Evolutionary conservation across 2,888 invertebrate genomes (phyloP), one percentile per base, ranked within the genome.

Genomic region (Zhuqinia jingwanae): DNA sequence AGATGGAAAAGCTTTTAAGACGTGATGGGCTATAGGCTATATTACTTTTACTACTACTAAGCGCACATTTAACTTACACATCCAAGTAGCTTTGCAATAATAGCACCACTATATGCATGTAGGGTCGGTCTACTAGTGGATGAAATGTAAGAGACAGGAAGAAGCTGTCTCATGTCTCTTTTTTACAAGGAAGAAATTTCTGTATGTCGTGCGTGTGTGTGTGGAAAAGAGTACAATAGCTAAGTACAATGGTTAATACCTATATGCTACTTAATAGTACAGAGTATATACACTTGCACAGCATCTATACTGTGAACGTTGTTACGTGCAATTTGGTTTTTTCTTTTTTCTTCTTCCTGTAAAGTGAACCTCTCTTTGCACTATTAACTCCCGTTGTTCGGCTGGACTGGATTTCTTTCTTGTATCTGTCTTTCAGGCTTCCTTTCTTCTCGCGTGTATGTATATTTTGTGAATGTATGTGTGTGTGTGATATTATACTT

Each of bases 1-100:
- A 65, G 84, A 84, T 76, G 82, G 83, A 77, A 81, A 85, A 79
- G 85, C 85, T 85, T 85, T 85, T 85, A 85, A 68, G 60, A 84
- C 70, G 25, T 84, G 84, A 70, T 79, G 85, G 77, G 63, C 73
- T 78, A 58, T 22, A 20, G 42, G 60, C 30, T 53, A 27, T 65
- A 13, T 5, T 50, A 30, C 47, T 47, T 42, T 6, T 45, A 25
- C 63, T 73, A 30, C 56, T 11, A 47, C 17, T 25, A n/a, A 47
- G 10, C 47, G 11, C 10, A 30, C n/a, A 65, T 13, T 76, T 17
- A 53, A 25, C 27, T 47, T 70, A 25, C 80, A 30, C 30, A 76
- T 56, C 36, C 76, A 58, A 76, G 56, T 6, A 36, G 36, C 36
- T 36, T 36, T 8, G 36, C 36, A 36, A 36, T 36, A 36, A n/a